Evolutionary conservation across 2,113 vertebrate species (phyloP), one percentile per base, ranked within the genome.

Genomic region (Rhizomys pruinosus): DNA sequence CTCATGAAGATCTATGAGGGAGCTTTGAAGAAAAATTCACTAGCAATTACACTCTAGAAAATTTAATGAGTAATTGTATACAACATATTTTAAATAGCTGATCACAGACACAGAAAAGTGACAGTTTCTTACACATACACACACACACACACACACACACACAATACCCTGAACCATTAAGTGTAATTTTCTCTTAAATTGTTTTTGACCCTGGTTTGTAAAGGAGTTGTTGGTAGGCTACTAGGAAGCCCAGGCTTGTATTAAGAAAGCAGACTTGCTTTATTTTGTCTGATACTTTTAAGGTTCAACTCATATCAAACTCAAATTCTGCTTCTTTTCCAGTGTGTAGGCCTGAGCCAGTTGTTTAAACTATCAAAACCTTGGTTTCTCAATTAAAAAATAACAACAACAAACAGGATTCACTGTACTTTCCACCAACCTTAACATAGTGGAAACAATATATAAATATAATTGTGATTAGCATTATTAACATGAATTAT

Each of bases 41-140:
- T 73, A 78, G 87, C 63, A 91, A 86, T 93, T 79, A 42, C 68
- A 74, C 52, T 94, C 89, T 42, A 34, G 29, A 74, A 87, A 63
- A 34, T 61, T 71, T 89, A 34, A 61, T 61, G 25, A 92, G 76
- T 89, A 79, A 90, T 47, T 64, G n/a, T 34, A 27, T 72, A 77
- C 39, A 78, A 78, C 34, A 61, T 34, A 61, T 27, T 79, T 92
- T 89, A 87, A 69, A 89, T 23, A 92, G 25, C 10, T 37, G 59
- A 37, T 16, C 23, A 32, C 25, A 47, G 3, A 17, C 7, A 22
- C 64, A 68, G 59, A 69, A 84, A 37, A 52, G 3, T 16, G 63
- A 44, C n/a, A 44, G 5, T 69, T 44, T 71, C 25, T 55, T 19
- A 66, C 63, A 66, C 44, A 12, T 12, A 4, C 10, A 11, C 1